phyloP scores from a whole-genome alignment of 2,888 invertebrate genomes.

The Liposcelis brunnea region DNA sequence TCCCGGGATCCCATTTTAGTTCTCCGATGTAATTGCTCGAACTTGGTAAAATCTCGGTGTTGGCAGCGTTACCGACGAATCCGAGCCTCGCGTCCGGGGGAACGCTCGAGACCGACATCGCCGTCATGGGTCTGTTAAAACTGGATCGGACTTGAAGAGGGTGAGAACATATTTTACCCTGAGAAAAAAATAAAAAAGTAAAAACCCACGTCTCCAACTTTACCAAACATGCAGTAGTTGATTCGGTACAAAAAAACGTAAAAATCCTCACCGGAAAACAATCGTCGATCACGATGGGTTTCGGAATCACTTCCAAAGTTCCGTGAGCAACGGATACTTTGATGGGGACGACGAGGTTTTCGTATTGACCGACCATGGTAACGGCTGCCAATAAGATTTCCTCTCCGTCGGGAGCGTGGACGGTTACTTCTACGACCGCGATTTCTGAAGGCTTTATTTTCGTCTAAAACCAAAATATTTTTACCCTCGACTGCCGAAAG shows the following conservation, averaged over 20 bases:
- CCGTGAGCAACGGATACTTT: constrained; percentile 59
- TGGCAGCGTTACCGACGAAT: constrained; percentile 20
- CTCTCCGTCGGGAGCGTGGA: constrained; percentile 49
- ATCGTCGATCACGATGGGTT: constrained; percentile 50
- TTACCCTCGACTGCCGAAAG: constrained; percentile 10
- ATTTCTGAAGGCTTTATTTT: constrained; percentile 39
- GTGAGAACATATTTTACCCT: constrained; percentile 63
- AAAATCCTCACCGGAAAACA: constrained; percentile 56
- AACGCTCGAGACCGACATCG: constrained; percentile 44
- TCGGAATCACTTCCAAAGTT: constrained; percentile 47
- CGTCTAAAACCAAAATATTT: constrained; percentile 24
- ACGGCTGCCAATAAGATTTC: constrained; percentile 50
- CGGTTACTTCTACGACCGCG: constrained; percentile 52
- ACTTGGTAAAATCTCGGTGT: constrained; percentile 30
- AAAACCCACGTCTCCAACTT: neutral
- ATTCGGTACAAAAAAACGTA: constrained; percentile 11
- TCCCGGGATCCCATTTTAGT: constrained; percentile 50
- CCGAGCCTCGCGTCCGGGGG: constrained; percentile 42
- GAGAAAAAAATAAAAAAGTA: constrained; percentile 18
- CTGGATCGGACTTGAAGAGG: constrained; percentile 65
- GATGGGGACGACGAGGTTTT: constrained; percentile 51
- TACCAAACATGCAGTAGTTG: neutral
- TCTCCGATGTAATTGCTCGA: constrained; percentile 34
- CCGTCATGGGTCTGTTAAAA: constrained; percentile 62
- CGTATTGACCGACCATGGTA: constrained; percentile 52